These are phyloP conservation scores for Fragum fragum DNA, from an alignment of 2,888 invertebrate genomes.

Conservation along the genomic window DNA sequence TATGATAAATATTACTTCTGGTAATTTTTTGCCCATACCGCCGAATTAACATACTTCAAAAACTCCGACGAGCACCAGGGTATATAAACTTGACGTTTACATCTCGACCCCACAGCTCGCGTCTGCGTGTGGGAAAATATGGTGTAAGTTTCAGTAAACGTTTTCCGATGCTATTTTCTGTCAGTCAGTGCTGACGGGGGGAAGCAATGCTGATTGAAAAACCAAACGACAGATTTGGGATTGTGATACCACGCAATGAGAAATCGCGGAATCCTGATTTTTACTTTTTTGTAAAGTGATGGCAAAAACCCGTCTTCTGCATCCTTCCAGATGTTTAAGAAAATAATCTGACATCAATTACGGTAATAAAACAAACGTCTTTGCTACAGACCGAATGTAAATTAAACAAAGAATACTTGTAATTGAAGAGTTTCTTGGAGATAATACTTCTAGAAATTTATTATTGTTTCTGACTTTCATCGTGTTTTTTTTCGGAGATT, in stretches of 20 bases:
- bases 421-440: too few relatives aligned
- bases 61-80: constrained; percentile 19
- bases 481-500: too few relatives aligned
- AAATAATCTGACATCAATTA: too few relatives aligned
- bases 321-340: too few relatives aligned
- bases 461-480: too few relatives aligned
- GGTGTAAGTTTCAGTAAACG: constrained; percentile 62
- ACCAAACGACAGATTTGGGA: constrained; percentile 57
- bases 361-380: too few relatives aligned
- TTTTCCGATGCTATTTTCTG: constrained; percentile 68
- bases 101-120: constrained; percentile 57
- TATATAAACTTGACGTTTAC: constrained; percentile 28
- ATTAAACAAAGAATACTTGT: too few relatives aligned
- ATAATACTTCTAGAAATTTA: too few relatives aligned
- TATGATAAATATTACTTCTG: constrained; percentile 39
- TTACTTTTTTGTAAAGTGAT: constrained; percentile 53
- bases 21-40: constrained; percentile 47
- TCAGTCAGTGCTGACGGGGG: constrained; percentile 51
- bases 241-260: constrained; percentile 57
- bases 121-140: constrained; percentile 65
- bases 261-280: constrained; percentile 40
- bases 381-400: too few relatives aligned
- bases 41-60: constrained; percentile 11
- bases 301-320: too few relatives aligned
- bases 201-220: constrained; percentile 67